These are phyloP conservation scores for Pseudochirops corinnae DNA, from an alignment of 2,797 vertebrate genomes.

Conservation along the genomic window DNA sequence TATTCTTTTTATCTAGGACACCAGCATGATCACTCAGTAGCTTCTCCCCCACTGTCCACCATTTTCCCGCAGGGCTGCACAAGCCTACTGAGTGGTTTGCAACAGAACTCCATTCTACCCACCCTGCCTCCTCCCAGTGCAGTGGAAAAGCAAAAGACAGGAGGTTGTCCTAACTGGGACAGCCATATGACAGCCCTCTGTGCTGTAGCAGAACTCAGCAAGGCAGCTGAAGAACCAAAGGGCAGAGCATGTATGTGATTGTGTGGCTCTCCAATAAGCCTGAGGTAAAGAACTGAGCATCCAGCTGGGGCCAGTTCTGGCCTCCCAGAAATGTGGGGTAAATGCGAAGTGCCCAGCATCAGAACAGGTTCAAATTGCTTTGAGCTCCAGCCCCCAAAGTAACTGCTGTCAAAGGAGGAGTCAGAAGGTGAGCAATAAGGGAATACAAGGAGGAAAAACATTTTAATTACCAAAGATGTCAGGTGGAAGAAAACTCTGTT, in stretches of 20 bases:
- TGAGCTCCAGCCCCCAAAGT: not conserved
- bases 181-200: not conserved
- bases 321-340: not conserved
- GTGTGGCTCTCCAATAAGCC: not conserved
- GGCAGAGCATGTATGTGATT: not conserved
- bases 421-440: not conserved
- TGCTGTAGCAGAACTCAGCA: not conserved
- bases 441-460: not conserved
- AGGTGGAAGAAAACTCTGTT: not conserved
- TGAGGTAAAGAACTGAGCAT: not conserved
- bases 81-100: not conserved
- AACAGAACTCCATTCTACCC: not conserved
- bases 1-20: not conserved
- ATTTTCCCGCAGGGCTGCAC: not conserved
- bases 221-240: not conserved
- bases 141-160: not conserved
- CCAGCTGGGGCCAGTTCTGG: not conserved
- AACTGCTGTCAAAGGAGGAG: not conserved
- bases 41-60: not conserved
- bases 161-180: not conserved
- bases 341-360: not conserved
- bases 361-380: not conserved
- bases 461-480: not conserved
- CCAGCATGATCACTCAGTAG: not conserved
- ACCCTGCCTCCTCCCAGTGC: not conserved